Percentiles rank a stretch among this genome's conserved stretches.
Conservation (phyloP, 2,888 invertebrate genomes). For the Bellardia pandia region DNA sequence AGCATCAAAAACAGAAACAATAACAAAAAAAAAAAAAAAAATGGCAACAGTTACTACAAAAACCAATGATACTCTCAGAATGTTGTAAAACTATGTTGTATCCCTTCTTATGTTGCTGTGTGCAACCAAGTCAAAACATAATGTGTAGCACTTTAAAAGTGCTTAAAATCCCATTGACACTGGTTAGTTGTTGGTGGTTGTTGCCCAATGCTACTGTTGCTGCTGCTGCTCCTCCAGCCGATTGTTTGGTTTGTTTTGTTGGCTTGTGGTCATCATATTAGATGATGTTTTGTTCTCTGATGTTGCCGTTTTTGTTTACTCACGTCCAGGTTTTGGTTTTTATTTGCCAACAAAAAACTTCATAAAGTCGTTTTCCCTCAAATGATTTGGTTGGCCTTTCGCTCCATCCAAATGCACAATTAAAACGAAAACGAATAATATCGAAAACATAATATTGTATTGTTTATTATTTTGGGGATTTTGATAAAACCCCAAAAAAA, state of each 20-base stretch:
- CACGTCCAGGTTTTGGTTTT: constrained; percentile 40
- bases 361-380: constrained; percentile 9
- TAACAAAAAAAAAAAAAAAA: constrained; percentile 12
- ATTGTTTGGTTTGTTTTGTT: constrained; percentile 36
- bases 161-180: constrained; percentile 71
- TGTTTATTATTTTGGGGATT: constrained; percentile 31
- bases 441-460: neutral
- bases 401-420: neutral
- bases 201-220: neutral
- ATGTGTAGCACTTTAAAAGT: constrained; percentile 54
- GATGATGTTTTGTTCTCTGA: constrained; percentile 42
- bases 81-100: neutral
- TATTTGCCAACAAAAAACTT: constrained; percentile 5
- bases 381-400: neutral
- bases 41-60: constrained; percentile 14
- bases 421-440: neutral
- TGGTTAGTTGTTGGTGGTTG: constrained; percentile 29
- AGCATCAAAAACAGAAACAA: constrained; percentile 25
- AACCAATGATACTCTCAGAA: neutral
- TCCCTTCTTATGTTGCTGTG: neutral
- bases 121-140: constrained; percentile 21
- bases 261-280: constrained; percentile 54
- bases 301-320: constrained; percentile 43
- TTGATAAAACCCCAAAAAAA: constrained; percentile 6
- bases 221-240: neutral